Base-by-base conservation (phyloP, 2,113 vertebrate genomes). In the Fulmarus glacialis region DNA sequence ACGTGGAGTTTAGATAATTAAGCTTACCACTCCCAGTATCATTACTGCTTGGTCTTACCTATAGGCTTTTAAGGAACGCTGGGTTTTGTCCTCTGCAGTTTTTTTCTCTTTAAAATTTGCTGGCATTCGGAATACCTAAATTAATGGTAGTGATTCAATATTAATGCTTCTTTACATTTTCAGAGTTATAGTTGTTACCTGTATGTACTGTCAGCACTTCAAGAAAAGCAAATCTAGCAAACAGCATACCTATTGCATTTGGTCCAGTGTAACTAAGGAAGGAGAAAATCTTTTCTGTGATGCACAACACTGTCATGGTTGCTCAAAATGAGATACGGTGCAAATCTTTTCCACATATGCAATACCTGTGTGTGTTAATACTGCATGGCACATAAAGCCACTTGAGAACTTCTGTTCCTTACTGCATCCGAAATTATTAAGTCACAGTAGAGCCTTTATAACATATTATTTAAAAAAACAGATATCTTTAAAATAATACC, bases 281-380 rank as follows among this genome's bases (percentile, higher is more conserved):
- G 42, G 56, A 79, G 71, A 42, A 87, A 18, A 18, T 48, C 3
- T 43, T 53, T 87, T 78, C 45, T 70, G 55, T 60, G 77, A 40
- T 36, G 77, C 34, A 47, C 64, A 70, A 4, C 40, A 3, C 22
- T 52, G 34, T 47, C 18, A 4, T 40, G 8, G 32, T 13, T 26
- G 17, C 64, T 92, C 17, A 24, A 64, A 50, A 55, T 18, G 53
- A 68, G 42, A 53, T 26, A 11, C 0, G 8, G 12, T 84, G 10
- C 26, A 43, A 1, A 26, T 62, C 34, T 86, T 12, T 50, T 34
- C 53, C 68, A 0, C 2, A 0, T 43, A 0, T 43, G 45, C 24
- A 26, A 3, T 62, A 32, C 14, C 40, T 67, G 9, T 24, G 23
- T 14, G 3, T 71, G 34, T 73, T 62, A 52, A 19, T 7, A 0